Percentiles rank a stretch among this genome's conserved stretches.
Conservation (phyloP, 2,888 invertebrate species). For the Lasius platythorax region DNA sequence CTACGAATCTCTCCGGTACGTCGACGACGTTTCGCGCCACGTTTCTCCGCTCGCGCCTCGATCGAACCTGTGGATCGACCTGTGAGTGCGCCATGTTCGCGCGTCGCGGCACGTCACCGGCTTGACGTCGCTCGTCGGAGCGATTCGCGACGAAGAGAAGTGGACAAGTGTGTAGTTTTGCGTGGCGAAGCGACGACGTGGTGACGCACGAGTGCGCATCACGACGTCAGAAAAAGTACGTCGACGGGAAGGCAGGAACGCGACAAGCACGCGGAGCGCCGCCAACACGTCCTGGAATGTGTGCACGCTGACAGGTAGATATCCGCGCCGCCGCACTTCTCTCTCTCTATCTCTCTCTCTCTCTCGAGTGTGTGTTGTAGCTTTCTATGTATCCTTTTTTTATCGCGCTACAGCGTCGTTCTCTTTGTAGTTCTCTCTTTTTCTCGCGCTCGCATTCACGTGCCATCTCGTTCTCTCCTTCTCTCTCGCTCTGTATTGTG, state of each 20-base stretch:
- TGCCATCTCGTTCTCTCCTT: background rate
- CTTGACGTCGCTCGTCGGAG: conserved; percentile 31
- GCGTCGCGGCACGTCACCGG: conserved; percentile 64
- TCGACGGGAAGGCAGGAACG: conserved; percentile 3
- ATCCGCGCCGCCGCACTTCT: conserved; percentile 78
- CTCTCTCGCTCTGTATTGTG: background rate
- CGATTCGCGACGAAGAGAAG: conserved; percentile 60
- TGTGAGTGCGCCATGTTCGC: conserved; percentile 67
- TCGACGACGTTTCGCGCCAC: background rate
- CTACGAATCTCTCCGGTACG: background rate
- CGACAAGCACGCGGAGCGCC: conserved; percentile 35
- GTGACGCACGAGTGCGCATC: too few relatives aligned
- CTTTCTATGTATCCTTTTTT: conserved; percentile 58
- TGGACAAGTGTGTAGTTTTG: conserved; percentile 7
- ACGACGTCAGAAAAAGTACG: background rate
- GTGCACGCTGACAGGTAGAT: conserved; percentile 83
- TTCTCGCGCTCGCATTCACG: background rate
- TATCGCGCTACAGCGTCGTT: conserved; percentile 64
- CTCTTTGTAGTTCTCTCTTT: conserved; percentile 17
- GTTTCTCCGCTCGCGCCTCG: background rate
- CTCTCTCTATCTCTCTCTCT: conserved; percentile 70
- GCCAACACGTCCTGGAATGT: conserved; percentile 76
- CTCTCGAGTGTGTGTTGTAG: conserved; percentile 69
- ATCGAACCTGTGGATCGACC: conserved; percentile 47
- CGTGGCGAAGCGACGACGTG: conserved; percentile 23